These are phyloP conservation scores for Sebastes steindachneri DNA, from an alignment of 2,797 vertebrate species.

Conservation along the genomic window DNA sequence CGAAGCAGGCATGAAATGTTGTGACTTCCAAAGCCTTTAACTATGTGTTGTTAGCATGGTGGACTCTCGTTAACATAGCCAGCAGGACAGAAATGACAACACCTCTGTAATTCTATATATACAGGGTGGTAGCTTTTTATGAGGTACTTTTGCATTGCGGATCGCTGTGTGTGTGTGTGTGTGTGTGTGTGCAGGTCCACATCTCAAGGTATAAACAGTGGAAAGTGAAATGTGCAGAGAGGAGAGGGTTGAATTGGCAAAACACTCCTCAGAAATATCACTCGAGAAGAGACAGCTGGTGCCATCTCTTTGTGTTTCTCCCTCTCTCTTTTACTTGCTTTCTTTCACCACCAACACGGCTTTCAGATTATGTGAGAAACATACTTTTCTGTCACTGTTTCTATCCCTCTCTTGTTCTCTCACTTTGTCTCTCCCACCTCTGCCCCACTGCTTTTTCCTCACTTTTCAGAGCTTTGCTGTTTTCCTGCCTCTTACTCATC, in stretches of 20 bases:
- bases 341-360: slow-evolving; percentile 14
- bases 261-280: slow-evolving; percentile 25
- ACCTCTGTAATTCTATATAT: slow-evolving; percentile 18
- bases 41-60: slow-evolving; percentile 6
- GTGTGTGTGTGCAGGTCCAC: neutral
- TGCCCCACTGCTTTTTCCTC: neutral
- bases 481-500: neutral
- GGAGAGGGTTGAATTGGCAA: slow-evolving; percentile 15
- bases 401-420: neutral
- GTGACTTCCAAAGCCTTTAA: slow-evolving; percentile 21
- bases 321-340: slow-evolving; percentile 8
- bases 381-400: neutral
- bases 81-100: slow-evolving; percentile 21
- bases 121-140: slow-evolving; percentile 29
- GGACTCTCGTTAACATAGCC: slow-evolving; percentile 16
- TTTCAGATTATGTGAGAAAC: slow-evolving; percentile 26
- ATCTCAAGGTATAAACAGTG: slow-evolving; percentile 59
- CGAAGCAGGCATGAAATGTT: neutral
- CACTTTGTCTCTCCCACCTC: neutral
- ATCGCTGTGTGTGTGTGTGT: slow-evolving; percentile 2
- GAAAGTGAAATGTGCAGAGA: slow-evolving; percentile 51
- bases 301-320: neutral
- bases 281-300: slow-evolving; percentile 48
- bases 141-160: slow-evolving; percentile 8
- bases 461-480: neutral